phyloP scores from a whole-genome alignment of 2,888 invertebrate species.

The Ornithoptera priamus region DNA sequence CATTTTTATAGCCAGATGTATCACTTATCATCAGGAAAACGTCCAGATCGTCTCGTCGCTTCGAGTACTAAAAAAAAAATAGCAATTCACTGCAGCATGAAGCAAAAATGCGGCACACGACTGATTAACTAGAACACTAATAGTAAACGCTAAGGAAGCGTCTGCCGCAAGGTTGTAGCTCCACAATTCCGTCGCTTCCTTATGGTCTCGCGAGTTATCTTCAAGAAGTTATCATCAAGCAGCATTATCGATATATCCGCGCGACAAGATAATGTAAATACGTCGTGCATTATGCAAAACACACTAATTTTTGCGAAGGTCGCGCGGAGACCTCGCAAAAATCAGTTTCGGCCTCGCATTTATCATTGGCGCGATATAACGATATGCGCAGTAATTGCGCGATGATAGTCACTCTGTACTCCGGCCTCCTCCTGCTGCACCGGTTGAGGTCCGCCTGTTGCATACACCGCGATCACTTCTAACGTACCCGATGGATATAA shows the following conservation, averaged over 20 bases:
- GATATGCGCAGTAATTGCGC: slow-evolving; percentile 64
- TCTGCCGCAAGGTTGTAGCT: slow-evolving; percentile 11
- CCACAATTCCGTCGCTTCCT: slow-evolving; percentile 45
- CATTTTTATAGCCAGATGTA: too few relatives aligned
- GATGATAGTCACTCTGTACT: slow-evolving; percentile 52
- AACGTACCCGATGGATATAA: slow-evolving; percentile 34
- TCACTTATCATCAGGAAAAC: too few relatives aligned
- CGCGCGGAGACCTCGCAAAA: slow-evolving; percentile 66
- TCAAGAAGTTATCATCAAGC: slow-evolving; percentile 51
- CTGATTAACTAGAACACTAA: neutral
- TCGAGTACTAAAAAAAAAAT: neutral
- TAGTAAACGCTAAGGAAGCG: neutral
- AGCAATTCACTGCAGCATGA: neutral
- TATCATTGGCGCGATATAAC: slow-evolving; percentile 70
- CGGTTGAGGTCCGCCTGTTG: slow-evolving; percentile 1
- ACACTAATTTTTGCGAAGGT: slow-evolving; percentile 74
- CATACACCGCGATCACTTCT: slow-evolving; percentile 9
- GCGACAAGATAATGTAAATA: slow-evolving; percentile 53
- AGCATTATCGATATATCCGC: slow-evolving; percentile 51
- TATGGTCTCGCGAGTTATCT: slow-evolving; percentile 51
- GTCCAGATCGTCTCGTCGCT: too few relatives aligned
- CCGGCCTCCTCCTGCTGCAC: slow-evolving; percentile 46
- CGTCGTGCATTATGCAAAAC: slow-evolving; percentile 65
- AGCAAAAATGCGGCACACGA: neutral
- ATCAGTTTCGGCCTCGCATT: slow-evolving; percentile 67